phyloP scores from a whole-genome alignment of 2,888 invertebrate genomes.

The Cerastis leucographa region DNA sequence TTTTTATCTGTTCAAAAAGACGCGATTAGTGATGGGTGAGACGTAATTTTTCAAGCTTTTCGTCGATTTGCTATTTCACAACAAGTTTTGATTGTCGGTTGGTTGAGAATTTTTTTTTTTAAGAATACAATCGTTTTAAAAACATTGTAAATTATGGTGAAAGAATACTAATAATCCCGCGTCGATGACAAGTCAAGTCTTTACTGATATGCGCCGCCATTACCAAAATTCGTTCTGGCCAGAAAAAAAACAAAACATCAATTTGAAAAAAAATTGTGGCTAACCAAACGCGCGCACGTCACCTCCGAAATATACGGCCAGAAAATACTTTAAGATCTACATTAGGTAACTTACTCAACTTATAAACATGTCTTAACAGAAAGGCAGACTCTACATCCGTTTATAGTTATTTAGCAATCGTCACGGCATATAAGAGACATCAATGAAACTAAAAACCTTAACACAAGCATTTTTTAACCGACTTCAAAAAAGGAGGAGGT shows the following conservation, averaged over 20 bases:
- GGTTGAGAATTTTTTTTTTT: constrained; percentile 24
- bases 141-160: background rate
- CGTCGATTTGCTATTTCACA: constrained; percentile 48
- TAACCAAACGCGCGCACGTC: no score
- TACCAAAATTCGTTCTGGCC: background rate
- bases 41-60: constrained; percentile 62
- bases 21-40: constrained; percentile 57
- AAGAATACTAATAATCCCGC: background rate
- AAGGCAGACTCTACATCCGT: background rate
- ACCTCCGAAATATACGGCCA: background rate
- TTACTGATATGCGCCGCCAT: background rate
- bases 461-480: no score
- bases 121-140: constrained; percentile 31
- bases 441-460: no score
- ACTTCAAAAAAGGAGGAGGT: no score
- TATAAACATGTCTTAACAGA: background rate
- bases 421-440: no score
- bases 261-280: background rate
- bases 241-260: background rate
- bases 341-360: background rate
- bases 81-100: constrained; percentile 36
- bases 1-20: constrained; percentile 44
- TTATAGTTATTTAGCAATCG: background rate
- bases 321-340: background rate
- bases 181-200: background rate